phyloP scores from a whole-genome alignment of 2,888 invertebrate species.

The Trypoxylon attenuatum region DNA sequence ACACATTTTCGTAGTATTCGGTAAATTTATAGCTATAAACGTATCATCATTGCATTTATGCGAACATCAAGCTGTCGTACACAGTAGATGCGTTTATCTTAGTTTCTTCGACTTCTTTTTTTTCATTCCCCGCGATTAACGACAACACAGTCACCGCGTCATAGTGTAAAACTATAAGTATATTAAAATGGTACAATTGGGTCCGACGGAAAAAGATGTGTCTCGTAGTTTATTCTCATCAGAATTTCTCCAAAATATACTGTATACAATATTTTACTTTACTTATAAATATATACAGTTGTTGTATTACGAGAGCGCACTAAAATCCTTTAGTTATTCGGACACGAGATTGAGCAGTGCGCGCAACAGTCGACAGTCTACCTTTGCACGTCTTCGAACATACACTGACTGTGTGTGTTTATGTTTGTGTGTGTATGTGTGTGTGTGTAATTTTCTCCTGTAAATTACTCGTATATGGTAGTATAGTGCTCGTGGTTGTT shows the following conservation, averaged over 20 bases:
- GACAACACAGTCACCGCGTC: conserved; percentile 38
- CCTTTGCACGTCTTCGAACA: conserved; percentile 61
- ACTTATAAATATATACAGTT: conserved; percentile 73
- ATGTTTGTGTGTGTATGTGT: no score
- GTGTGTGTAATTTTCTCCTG: conserved; percentile 46
- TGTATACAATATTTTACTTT: conserved; percentile 74
- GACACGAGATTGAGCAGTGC: conserved; percentile 71
- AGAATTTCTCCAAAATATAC: conserved; percentile 73
- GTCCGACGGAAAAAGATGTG: conserved; percentile 58
- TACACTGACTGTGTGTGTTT: conserved; percentile 50
- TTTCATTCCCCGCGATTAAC: conserved; percentile 31
- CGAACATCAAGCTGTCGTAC: conserved; percentile 39
- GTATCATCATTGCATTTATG: conserved; percentile 35
- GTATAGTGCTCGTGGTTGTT: conserved; percentile 52
- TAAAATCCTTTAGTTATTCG: conserved; percentile 60
- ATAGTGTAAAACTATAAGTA: conserved; percentile 53
- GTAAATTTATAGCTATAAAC: conserved; percentile 40
- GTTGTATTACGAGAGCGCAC: conserved; percentile 66
- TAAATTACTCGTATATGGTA: conserved; percentile 43
- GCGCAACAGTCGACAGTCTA: conserved; percentile 59
- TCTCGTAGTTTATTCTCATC: conserved; percentile 67
- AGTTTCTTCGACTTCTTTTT: conserved; percentile 13
- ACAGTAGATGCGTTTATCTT: conserved; percentile 40
- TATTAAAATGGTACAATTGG: conserved; percentile 55
- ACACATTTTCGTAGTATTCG: conserved; percentile 22